phyloP scores from a whole-genome alignment of 1,140 invertebrate species.

The Liolophura sinensis region DNA sequence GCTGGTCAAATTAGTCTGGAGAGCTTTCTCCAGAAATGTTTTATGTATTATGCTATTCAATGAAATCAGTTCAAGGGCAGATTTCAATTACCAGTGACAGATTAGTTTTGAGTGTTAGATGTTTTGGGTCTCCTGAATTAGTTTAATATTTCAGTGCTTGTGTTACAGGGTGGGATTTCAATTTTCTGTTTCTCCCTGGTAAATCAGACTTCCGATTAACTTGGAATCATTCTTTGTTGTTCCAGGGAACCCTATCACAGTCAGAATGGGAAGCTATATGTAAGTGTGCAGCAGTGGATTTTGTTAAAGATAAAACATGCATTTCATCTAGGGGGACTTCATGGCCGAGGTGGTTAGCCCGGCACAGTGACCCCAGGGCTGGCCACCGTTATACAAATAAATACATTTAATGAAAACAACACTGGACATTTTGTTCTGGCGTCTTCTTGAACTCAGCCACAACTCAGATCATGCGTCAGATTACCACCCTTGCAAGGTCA shows the following conservation, averaged over 20 bases:
- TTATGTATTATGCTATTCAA: too few relatives aligned
- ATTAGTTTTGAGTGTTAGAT: not conserved
- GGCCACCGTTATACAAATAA: not conserved
- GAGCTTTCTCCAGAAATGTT: too few relatives aligned
- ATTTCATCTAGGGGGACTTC: too few relatives aligned
- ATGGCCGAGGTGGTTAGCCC: not conserved
- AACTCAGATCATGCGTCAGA: not conserved
- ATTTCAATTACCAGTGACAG: not conserved
- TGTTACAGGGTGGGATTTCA: slow-evolving; percentile 4
- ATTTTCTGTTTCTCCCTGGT: slow-evolving; percentile 30
- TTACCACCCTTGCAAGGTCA: not conserved
- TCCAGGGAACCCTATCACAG: slow-evolving; percentile 76
- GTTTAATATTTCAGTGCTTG: not conserved
- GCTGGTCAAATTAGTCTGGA: too few relatives aligned
- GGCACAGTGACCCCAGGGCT: not conserved
- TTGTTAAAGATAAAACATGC: not conserved
- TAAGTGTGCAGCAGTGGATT: slow-evolving; percentile 62
- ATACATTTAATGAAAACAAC: not conserved
- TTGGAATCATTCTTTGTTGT: slow-evolving; percentile 18
- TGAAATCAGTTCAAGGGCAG: not conserved
- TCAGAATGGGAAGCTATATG: slow-evolving; percentile 93
- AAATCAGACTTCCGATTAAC: slow-evolving; percentile 62
- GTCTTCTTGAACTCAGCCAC: too few relatives aligned
- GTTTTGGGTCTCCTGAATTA: not conserved
- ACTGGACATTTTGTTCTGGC: not conserved